Evolutionary conservation across 2,113 vertebrate species (phyloP).

Genomic region (Elgaria multicarinata): DNA sequence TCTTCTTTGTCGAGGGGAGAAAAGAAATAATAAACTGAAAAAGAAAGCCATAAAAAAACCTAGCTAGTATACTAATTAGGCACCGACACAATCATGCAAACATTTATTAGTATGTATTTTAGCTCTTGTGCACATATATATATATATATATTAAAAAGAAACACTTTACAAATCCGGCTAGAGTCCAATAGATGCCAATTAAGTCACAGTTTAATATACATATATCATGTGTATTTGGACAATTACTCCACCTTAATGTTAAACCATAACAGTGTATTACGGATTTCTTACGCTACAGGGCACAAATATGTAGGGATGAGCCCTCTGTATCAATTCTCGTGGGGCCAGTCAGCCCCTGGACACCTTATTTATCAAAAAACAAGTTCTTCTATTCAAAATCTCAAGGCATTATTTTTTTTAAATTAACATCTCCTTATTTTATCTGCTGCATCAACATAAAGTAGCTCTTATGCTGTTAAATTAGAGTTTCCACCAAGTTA

Average conservation of each 20-base stretch:
- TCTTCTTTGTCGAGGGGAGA: no score
- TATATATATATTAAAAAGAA: no score
- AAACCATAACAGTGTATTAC: background rate
- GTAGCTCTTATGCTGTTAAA: background rate
- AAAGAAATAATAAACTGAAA: no score
- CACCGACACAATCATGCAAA: no score
- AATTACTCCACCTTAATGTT: no score
- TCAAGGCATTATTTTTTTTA: background rate
- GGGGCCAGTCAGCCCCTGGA: background rate
- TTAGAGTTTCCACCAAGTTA: background rate
- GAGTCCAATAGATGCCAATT: no score
- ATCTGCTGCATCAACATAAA: background rate
- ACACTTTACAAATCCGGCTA: background rate
- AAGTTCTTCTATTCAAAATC: background rate
- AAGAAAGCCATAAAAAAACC: no score
- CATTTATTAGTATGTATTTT: no score
- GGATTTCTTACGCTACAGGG: background rate
- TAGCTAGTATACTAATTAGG: no score
- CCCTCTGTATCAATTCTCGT: background rate
- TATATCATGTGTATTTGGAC: background rate
- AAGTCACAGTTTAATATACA: background rate
- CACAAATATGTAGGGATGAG: background rate
- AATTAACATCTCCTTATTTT: background rate
- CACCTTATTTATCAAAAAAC: no score
- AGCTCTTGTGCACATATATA: no score